Evolutionary conservation across 2,888 invertebrate species (phyloP).

Genomic region (Philhelius pedissequus): DNA sequence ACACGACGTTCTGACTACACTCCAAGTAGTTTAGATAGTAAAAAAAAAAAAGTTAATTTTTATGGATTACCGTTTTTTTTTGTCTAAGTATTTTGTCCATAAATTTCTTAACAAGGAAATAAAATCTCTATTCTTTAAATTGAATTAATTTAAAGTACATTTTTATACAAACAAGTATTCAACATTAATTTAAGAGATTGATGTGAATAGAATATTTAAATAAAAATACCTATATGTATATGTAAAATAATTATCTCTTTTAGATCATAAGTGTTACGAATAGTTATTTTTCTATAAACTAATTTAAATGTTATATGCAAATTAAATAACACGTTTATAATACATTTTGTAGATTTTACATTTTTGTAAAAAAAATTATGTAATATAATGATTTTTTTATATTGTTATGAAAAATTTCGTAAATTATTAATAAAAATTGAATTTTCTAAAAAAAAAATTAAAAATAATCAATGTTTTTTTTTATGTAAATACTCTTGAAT

Average conservation of each 20-base stretch:
- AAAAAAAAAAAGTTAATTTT: neutral
- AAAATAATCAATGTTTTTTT: too few species aligned
- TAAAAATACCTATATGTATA: neutral
- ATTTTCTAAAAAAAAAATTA: slow-evolving; percentile 48
- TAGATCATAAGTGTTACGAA: slow-evolving; percentile 61
- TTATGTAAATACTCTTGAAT: too few species aligned
- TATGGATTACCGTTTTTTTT: neutral
- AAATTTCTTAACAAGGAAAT: neutral
- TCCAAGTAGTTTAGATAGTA: slow-evolving; percentile 3
- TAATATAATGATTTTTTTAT: slow-evolving; percentile 44
- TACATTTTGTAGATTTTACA: slow-evolving; percentile 38
- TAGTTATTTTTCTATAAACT: slow-evolving; percentile 30
- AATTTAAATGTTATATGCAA: slow-evolving; percentile 51
- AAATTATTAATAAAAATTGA: slow-evolving; percentile 55
- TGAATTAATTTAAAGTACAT: neutral
- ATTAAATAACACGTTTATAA: neutral
- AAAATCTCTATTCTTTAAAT: neutral
- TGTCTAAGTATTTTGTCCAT: neutral
- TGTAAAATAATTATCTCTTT: slow-evolving; percentile 40
- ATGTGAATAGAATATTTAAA: slow-evolving; percentile 37
- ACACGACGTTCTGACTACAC: slow-evolving; percentile 6
- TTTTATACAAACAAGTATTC: slow-evolving; percentile 3
- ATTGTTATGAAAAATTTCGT: slow-evolving; percentile 7
- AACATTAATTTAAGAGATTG: neutral
- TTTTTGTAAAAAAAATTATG: slow-evolving; percentile 49